Base-by-base conservation (phyloP, 2,888 invertebrate species). In the Ochropacha duplaris region DNA sequence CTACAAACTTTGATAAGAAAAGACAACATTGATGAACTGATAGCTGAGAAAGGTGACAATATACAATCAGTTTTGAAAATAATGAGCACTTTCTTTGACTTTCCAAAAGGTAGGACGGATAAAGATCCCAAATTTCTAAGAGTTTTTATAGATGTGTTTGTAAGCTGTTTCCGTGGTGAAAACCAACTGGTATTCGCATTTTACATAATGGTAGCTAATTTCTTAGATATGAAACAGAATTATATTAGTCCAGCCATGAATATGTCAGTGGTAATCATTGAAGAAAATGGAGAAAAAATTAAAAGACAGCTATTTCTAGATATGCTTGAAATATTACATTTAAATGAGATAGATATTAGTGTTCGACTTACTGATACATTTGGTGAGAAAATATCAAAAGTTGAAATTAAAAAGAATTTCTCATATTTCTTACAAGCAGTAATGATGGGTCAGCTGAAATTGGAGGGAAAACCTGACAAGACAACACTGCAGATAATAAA, bases 51-150 rank as follows among this genome's bases (percentile, higher is more conserved):
- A 61, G 90, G 91, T 0, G 92, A 93, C 49, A 90, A 87, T 44
- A 87, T 93, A 55, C 88, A 89, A 65, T 86, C 88, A 0, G 88
- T 92, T 0, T 69, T 92, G 1, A 92, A 89, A 82, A 85, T 92
- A 6, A 88, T 93, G 88, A 83, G 79, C 59, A 63, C 81, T 0
- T 86, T 92, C 57, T 87, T 92, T 54, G 84, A 85, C 49, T 90
- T 86, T 50, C 84, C 88, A 0, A 83, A 82, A 57, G 79, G 81
- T 24, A 69, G 86, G n/a, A 76, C 80, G 0, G 74, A 72, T 1
- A 79, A 66, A 22, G 77, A 87, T 54, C 55, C 70, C 0, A 79
- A 78, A 55, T 90, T 90, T 59, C 60, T 93, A 44, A 66, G 66
- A n/a, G 76, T 87, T 60, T 93, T 90, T 54, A 83, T 92, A 34